phyloP scores from a whole-genome alignment of 1,140 invertebrate species.

The Prorops nasuta region DNA sequence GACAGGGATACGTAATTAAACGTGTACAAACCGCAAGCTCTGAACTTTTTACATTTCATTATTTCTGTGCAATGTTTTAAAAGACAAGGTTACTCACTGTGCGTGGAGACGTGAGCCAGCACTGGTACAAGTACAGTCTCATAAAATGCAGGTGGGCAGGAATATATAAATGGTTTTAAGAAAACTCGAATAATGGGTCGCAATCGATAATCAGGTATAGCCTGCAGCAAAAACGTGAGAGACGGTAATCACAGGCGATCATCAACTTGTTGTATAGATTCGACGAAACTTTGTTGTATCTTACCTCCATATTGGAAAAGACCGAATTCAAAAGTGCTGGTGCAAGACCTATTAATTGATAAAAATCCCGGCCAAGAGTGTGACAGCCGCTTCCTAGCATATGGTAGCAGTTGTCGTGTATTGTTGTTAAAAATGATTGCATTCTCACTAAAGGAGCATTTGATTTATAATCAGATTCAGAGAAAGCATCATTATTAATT shows the following conservation, averaged over 20 bases:
- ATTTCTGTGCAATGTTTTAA: no score
- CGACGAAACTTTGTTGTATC: no score
- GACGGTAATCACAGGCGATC: no score
- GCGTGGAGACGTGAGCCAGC: constrained; percentile 71
- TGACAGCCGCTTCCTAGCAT: constrained; percentile 74
- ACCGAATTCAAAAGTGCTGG: constrained; percentile 64
- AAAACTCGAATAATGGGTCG: constrained; percentile 80
- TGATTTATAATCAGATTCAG: constrained; percentile 48
- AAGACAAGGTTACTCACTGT: constrained; percentile 60
- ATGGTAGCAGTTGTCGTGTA: constrained; percentile 76
- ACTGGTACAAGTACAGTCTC: constrained; percentile 74
- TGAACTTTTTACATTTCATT: no score
- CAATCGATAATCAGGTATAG: constrained; percentile 81
- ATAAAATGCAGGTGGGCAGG: constrained; percentile 78
- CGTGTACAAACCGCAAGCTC: no score
- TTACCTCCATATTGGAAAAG: constrained; percentile 67
- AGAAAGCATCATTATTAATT: constrained; percentile 50
- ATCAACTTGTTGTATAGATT: no score
- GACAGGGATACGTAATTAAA: not conserved
- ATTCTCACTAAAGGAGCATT: constrained; percentile 71
- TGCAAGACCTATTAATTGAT: constrained; percentile 67
- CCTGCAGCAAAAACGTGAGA: constrained; percentile 41
- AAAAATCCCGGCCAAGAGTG: constrained; percentile 80
- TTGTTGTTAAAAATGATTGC: constrained; percentile 73
- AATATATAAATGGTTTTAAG: constrained; percentile 80